Conservation (phyloP, 2,888 invertebrate genomes). For the Epinotia bilunana region DNA sequence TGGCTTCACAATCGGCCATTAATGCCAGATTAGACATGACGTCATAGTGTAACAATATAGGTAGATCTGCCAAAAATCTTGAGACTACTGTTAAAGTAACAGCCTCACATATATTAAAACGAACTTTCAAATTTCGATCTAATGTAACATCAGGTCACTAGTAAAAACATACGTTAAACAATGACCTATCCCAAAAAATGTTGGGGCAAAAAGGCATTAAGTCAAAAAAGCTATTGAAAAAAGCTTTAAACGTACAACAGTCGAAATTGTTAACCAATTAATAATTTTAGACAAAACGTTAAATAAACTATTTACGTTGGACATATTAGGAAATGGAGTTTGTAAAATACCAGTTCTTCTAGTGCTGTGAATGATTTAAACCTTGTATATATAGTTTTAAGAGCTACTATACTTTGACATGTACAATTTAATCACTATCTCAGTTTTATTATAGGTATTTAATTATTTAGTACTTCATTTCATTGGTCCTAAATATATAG, state of each 20-base stretch:
- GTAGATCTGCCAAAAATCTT: constrained; percentile 2
- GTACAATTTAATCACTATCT: constrained; percentile 46
- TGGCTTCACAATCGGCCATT: too few species aligned
- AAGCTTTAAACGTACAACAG: constrained; percentile 39
- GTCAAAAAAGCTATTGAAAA: constrained; percentile 4
- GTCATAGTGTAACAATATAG: background rate
- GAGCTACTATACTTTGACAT: constrained; percentile 53
- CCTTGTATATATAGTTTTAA: constrained; percentile 60
- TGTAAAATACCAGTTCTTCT: constrained; percentile 63
- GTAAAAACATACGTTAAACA: background rate
- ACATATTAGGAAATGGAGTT: constrained; percentile 53
- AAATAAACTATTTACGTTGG: constrained; percentile 9
- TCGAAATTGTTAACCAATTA: constrained; percentile 47
- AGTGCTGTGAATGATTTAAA: constrained; percentile 64
- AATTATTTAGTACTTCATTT: constrained; percentile 16
- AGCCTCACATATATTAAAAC: background rate
- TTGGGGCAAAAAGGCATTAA: background rate
- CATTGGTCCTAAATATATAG: background rate
- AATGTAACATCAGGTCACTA: background rate
- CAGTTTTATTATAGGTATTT: constrained; percentile 18
- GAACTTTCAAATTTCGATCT: background rate
- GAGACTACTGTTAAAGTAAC: background rate
- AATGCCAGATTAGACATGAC: background rate
- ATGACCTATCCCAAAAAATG: constrained; percentile 1
- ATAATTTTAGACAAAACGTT: constrained; percentile 47